Conservation (phyloP, 53 echinoderm and acorn worm genomes). For the Patiria pectinifera region DNA sequence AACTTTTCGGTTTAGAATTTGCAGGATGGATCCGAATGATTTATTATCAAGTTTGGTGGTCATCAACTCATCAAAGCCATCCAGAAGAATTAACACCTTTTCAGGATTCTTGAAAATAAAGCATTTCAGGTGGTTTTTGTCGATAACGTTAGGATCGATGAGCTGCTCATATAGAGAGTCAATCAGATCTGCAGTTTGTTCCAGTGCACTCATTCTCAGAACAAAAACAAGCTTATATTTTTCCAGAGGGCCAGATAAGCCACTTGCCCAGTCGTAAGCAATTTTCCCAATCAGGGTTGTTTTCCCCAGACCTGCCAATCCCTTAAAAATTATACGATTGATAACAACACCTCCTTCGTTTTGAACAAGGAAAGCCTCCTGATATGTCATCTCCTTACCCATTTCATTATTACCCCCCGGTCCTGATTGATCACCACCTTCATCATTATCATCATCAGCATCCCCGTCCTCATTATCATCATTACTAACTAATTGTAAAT, state of each 20-base stretch:
- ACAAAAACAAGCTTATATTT: conserved; percentile 36
- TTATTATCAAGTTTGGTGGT: not conserved
- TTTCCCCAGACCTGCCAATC: too few relatives aligned
- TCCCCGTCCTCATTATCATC: too few relatives aligned
- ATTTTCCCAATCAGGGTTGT: not conserved
- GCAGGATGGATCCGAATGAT: conserved; percentile 15
- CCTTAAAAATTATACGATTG: too few relatives aligned
- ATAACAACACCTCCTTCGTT: too few relatives aligned
- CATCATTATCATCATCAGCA: too few relatives aligned
- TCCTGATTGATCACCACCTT: too few relatives aligned
- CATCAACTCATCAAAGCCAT: conserved; percentile 57
- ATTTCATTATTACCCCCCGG: too few relatives aligned
- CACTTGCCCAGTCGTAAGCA: conserved; percentile 39
- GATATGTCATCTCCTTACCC: too few relatives aligned
- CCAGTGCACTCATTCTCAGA: conserved; percentile 6
- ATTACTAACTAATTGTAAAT: too few relatives aligned
- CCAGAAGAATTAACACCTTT: conserved; percentile 48
- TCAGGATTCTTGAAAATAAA: conserved; percentile 4
- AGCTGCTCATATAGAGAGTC: conserved; percentile 39
- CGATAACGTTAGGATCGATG: not conserved
- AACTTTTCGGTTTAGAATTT: not conserved
- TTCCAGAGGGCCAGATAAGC: not conserved
- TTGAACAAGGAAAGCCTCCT: too few relatives aligned
- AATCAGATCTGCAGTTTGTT: conserved; percentile 8
- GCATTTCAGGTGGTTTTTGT: not conserved